Percentiles rank a stretch among this genome's conserved stretches.
phyloP scores from a whole-genome alignment of 2,888 invertebrate genomes.

The Anaspis maculata region DNA sequence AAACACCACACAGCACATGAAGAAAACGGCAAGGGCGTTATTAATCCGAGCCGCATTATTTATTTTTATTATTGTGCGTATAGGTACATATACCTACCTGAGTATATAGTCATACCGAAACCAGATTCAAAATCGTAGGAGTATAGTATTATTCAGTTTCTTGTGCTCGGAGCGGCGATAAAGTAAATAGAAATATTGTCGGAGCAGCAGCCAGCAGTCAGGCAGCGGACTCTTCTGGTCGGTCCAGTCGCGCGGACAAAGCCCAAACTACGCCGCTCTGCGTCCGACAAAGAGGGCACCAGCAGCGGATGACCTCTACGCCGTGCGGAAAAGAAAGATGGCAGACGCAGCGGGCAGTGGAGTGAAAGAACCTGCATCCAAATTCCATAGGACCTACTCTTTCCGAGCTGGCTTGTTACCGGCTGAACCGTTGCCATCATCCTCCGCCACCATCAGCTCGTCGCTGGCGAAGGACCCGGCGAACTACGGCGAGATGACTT shows the following conservation, averaged over 20 bases:
- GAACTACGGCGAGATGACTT: slow-evolving; percentile 18
- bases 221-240: no score
- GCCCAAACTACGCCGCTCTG: slow-evolving; percentile 13
- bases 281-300: slow-evolving; percentile 9
- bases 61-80: no score
- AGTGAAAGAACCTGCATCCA: slow-evolving; percentile 35
- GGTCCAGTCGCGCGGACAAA: slow-evolving; percentile 20
- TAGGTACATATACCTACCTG: no score
- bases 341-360: slow-evolving; percentile 17
- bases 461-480: slow-evolving; percentile 5
- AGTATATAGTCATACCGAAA: slow-evolving; percentile 13
- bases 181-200: slow-evolving; percentile 36
- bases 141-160: slow-evolving; percentile 31
- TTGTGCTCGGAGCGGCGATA: slow-evolving; percentile 25
- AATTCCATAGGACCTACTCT: slow-evolving; percentile 36
- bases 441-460: slow-evolving; percentile 1
- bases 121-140: slow-evolving; percentile 29
- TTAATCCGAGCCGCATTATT: no score
- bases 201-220: slow-evolving; percentile 9
- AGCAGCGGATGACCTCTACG: slow-evolving; percentile 20
- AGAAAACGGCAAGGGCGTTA: no score
- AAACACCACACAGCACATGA: no score
- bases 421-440: no score
- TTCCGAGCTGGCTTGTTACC: slow-evolving; percentile 20
- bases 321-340: slow-evolving; percentile 11